phyloP scores from a whole-genome alignment of 2,797 vertebrate genomes.

The Ispidina lecontei region DNA sequence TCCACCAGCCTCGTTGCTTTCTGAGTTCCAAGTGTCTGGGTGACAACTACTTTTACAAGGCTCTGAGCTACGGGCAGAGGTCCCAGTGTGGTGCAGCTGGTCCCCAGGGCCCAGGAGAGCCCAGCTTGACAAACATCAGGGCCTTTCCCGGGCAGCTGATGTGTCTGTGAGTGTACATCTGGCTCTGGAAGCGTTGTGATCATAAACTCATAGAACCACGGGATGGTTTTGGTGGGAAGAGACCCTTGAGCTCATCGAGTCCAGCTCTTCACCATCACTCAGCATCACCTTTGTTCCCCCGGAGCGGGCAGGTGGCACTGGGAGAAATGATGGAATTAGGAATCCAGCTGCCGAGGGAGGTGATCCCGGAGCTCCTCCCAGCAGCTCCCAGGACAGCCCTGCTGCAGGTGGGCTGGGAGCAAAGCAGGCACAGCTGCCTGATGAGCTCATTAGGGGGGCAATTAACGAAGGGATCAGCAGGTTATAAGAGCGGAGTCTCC shows the following conservation, averaged over 20 bases:
- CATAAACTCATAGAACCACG: background rate
- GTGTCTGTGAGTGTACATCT: background rate
- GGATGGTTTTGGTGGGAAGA: background rate
- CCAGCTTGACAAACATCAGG: background rate
- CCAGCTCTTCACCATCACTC: background rate
- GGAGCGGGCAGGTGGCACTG: background rate
- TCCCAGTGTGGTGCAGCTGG: background rate
- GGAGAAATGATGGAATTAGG: background rate
- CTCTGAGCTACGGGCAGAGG: accelerated
- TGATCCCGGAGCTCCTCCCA: background rate
- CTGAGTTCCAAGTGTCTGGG: background rate
- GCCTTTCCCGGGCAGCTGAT: background rate
- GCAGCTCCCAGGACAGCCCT: background rate
- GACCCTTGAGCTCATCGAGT: background rate
- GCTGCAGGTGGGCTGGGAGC: background rate
- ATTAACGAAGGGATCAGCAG: background rate
- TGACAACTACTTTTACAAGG: background rate
- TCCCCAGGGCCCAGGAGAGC: background rate
- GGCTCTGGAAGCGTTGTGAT: background rate
- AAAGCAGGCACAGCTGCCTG: background rate
- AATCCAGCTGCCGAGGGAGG: background rate
- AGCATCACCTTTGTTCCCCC: background rate
- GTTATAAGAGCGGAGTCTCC: background rate
- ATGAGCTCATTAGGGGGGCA: background rate
- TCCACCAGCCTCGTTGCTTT: background rate